These are phyloP conservation scores for Drosophila ochracea DNA, from an alignment of 2,888 invertebrate species.

Conservation along the genomic window DNA sequence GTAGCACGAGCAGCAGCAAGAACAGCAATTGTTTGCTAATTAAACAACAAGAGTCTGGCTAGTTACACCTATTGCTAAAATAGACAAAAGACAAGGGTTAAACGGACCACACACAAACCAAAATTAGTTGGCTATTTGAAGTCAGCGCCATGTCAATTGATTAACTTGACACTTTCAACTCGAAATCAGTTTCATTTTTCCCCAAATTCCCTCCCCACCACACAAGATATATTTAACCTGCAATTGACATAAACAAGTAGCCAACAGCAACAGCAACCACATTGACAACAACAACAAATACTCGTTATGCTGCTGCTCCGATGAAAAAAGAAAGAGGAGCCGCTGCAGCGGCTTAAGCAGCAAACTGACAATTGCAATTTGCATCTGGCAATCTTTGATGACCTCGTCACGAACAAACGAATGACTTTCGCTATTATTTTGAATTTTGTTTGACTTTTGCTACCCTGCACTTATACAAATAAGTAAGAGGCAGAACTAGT, in stretches of 20 bases:
- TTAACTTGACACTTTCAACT: conserved; percentile 72
- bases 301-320: conserved; percentile 19
- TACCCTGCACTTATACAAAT: conserved; percentile 9
- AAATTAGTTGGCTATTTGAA: conserved; percentile 47
- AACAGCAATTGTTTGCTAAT: conserved; percentile 61
- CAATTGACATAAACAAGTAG: conserved; percentile 66
- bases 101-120: conserved; percentile 39
- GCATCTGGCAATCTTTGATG: conserved; percentile 74
- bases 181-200: conserved; percentile 41
- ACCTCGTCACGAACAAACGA: conserved; percentile 80
- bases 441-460: conserved; percentile 59
- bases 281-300: conserved; percentile 37
- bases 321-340: conserved; percentile 32
- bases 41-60: conserved; percentile 66
- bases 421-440: conserved; percentile 80
- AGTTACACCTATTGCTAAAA: conserved; percentile 16
- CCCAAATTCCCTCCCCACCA: neutral
- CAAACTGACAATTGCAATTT: conserved; percentile 67
- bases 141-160: conserved; percentile 74
- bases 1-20: conserved; percentile 48
- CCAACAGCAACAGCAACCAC: conserved; percentile 39
- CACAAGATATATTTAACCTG: conserved; percentile 44
- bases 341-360: conserved; percentile 5
- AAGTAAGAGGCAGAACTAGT: neutral
- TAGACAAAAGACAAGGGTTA: conserved; percentile 12